phyloP scores from a whole-genome alignment of 2,888 invertebrate genomes.

The Cheilosia grossa region DNA sequence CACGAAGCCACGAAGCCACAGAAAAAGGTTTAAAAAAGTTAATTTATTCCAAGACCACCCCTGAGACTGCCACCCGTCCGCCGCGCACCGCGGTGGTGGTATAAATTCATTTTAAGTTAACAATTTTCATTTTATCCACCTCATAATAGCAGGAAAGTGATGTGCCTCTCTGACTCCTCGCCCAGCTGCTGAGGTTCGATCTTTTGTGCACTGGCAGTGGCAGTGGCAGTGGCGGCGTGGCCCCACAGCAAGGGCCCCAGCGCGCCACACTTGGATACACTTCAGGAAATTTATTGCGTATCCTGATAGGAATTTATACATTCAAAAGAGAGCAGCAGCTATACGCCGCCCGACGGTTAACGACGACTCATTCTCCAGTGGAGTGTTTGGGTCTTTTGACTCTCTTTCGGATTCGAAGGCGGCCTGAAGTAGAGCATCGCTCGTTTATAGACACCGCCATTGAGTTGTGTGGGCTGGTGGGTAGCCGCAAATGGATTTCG shows the following conservation, averaged over 20 bases:
- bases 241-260: slow-evolving; percentile 14
- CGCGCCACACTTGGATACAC: slow-evolving; percentile 59
- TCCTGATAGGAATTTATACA: slow-evolving; percentile 70
- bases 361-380: slow-evolving; percentile 61
- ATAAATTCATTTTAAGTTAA: slow-evolving; percentile 73
- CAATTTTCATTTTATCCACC: slow-evolving; percentile 71
- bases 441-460: slow-evolving; percentile 63
- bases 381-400: slow-evolving; percentile 17
- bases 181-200: slow-evolving; percentile 5
- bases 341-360: slow-evolving; percentile 26
- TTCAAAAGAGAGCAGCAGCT: slow-evolving; percentile 25
- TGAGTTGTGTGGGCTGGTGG: slow-evolving; percentile 35
- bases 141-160: slow-evolving; percentile 61
- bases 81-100: slow-evolving; percentile 16
- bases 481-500: slow-evolving; percentile 69
- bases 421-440: slow-evolving; percentile 54
- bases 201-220: slow-evolving; percentile 34
- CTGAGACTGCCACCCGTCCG: slow-evolving; percentile 3
- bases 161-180: slow-evolving; percentile 6
- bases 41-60: slow-evolving; percentile 68
- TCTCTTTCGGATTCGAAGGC: slow-evolving; percentile 14
- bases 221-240: neutral
- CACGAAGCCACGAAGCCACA: slow-evolving; percentile 22
- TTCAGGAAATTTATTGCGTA: slow-evolving; percentile 70
- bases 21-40: slow-evolving; percentile 56